phyloP scores from a whole-genome alignment of 1,140 invertebrate species.

The Zaprionus taronus region DNA sequence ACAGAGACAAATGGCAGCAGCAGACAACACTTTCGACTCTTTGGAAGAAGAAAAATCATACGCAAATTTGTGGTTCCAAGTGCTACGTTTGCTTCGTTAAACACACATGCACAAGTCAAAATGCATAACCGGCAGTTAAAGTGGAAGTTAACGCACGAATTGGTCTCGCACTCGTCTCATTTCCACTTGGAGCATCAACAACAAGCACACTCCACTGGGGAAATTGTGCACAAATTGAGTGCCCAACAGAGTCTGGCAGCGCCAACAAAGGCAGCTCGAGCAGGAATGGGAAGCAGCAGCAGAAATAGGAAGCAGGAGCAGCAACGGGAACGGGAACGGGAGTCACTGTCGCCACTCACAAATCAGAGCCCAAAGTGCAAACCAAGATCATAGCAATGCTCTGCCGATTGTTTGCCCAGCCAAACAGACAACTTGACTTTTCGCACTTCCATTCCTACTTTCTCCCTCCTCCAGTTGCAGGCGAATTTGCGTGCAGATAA shows the following conservation, averaged over 20 bases:
- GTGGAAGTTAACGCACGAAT: constrained; percentile 62
- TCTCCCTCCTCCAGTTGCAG: constrained; percentile 9
- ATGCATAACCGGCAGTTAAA: constrained; percentile 62
- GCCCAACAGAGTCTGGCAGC: constrained; percentile 26
- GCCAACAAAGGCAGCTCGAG: constrained; percentile 34
- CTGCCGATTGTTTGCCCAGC: constrained; percentile 71
- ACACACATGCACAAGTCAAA: constrained; percentile 68
- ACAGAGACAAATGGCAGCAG: constrained; percentile 6
- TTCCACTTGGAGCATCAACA: constrained; percentile 29
- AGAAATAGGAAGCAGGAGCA: too few relatives aligned
- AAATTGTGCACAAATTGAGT: constrained; percentile 58
- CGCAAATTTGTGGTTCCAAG: constrained; percentile 69
- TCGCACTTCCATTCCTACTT: constrained; percentile 44
- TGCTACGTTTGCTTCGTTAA: constrained; percentile 61
- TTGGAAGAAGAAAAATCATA: constrained; percentile 69
- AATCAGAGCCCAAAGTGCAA: constrained; percentile 56
- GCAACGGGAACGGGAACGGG: not conserved
- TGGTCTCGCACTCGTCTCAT: constrained; percentile 14
- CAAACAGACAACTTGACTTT: constrained; percentile 78
- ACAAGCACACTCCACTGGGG: constrained; percentile 30
- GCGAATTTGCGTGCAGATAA: constrained; percentile 78
- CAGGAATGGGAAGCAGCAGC: not conserved
- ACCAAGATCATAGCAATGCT: constrained; percentile 73
- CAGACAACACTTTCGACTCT: constrained; percentile 17
- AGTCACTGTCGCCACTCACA: constrained; percentile 8